Evolutionary conservation across 2,797 vertebrate genomes (phyloP).

Genomic region (Enteromius afrohamiltoni): DNA sequence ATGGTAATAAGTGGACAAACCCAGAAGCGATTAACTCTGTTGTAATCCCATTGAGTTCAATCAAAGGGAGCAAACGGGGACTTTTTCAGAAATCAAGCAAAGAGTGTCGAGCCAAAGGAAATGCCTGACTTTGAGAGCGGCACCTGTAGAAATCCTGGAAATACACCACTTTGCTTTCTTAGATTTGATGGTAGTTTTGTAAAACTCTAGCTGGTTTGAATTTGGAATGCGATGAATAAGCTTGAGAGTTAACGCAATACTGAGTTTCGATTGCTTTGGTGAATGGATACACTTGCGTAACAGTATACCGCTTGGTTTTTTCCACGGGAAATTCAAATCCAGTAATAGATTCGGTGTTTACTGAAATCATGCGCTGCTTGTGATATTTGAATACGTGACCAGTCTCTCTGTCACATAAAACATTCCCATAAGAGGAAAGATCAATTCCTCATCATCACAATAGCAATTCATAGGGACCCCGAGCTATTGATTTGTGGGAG

Average conservation of each 20-base stretch:
- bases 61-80: slow-evolving; percentile 66
- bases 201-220: slow-evolving; percentile 7
- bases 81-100: slow-evolving; percentile 62
- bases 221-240: background rate
- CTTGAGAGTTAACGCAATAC: background rate
- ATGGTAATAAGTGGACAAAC: slow-evolving; percentile 74
- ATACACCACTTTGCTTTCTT: background rate
- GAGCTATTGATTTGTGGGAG: slow-evolving; percentile 63
- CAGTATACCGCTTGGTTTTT: slow-evolving; percentile 59
- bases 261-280: slow-evolving; percentile 43
- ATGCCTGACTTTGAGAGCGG: slow-evolving; percentile 57
- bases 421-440: slow-evolving; percentile 72
- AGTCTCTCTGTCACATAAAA: slow-evolving; percentile 70
- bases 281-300: slow-evolving; percentile 63
- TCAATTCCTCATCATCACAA: slow-evolving; percentile 71
- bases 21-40: slow-evolving; percentile 71
- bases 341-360: slow-evolving; percentile 76
- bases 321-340: slow-evolving; percentile 71
- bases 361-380: slow-evolving; percentile 71
- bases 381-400: slow-evolving; percentile 73
- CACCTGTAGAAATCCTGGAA: slow-evolving; percentile 59
- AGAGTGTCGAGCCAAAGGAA: slow-evolving; percentile 62
- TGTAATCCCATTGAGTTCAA: slow-evolving; percentile 75
- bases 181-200: background rate
- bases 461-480: slow-evolving; percentile 66